Conservation (phyloP, 2,113 vertebrate genomes). For the Phoenicopterus ruber region DNA sequence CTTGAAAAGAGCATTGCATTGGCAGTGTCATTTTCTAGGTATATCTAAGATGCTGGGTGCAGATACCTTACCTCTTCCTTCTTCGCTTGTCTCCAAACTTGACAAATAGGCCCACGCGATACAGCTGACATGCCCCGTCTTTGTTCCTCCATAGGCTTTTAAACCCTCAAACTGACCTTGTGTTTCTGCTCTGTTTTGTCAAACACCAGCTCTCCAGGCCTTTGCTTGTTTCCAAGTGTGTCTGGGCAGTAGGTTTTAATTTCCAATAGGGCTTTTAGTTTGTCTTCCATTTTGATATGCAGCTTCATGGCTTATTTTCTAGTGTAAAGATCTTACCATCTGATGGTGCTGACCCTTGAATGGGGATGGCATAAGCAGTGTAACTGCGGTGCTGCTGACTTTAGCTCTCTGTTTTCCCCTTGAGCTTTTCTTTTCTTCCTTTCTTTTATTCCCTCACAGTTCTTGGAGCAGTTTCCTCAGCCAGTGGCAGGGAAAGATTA, state of each 20-base stretch:
- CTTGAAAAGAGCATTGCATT: neutral
- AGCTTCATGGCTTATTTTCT: neutral
- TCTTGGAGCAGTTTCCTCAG: neutral
- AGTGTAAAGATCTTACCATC: neutral
- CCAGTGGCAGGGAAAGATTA: neutral
- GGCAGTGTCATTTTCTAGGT: neutral
- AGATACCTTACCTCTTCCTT: neutral
- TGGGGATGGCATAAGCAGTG: neutral
- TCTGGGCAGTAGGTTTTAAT: neutral
- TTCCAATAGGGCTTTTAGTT: neutral
- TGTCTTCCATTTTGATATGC: neutral
- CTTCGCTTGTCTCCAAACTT: neutral
- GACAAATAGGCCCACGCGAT: neutral
- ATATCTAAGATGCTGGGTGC: neutral
- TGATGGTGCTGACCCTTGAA: neutral
- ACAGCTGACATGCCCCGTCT: too few relatives aligned
- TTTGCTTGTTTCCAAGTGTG: neutral
- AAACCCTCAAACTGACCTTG: neutral
- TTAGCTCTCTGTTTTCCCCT: neutral
- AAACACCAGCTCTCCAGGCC: neutral
- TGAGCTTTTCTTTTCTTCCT: neutral
- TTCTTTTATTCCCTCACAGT: neutral
- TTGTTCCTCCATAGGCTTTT: neutral
- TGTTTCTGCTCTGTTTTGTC: neutral
- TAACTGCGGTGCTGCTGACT: neutral